phyloP scores from a whole-genome alignment of 1,140 invertebrate genomes.

The Atta colombica region DNA sequence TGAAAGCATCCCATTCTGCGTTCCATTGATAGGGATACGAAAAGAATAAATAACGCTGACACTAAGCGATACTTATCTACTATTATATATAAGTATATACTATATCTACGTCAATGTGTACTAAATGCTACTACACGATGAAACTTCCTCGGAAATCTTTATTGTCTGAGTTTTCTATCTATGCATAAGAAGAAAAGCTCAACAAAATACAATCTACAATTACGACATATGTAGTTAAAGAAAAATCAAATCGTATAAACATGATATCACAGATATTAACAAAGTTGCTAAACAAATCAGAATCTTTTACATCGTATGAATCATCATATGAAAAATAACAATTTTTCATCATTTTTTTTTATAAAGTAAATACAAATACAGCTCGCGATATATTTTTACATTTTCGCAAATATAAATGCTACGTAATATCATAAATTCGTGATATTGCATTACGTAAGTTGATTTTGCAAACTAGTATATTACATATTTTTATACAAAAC shows the following conservation, averaged over 20 bases:
- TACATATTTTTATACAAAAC: background rate
- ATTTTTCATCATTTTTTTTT: background rate
- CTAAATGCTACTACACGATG: constrained; percentile 24
- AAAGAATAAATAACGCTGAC: background rate
- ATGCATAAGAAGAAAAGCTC: background rate
- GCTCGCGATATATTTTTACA: constrained; percentile 6
- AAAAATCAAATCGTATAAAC: constrained; percentile 19
- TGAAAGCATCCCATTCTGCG: background rate
- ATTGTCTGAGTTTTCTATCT: background rate
- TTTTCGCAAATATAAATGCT: background rate
- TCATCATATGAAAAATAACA: background rate
- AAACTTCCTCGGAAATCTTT: constrained; percentile 12
- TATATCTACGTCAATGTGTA: constrained; percentile 20
- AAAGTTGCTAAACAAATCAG: background rate
- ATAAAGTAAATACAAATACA: background rate
- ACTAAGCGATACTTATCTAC: background rate
- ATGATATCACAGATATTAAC: background rate
- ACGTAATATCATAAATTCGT: background rate
- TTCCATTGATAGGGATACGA: constrained; percentile 42
- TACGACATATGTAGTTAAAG: background rate
- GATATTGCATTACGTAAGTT: background rate
- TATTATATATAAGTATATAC: background rate
- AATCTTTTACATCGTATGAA: background rate
- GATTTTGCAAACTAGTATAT: background rate
- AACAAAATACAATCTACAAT: constrained; percentile 48